Evolutionary conservation across 2,113 vertebrate genomes (phyloP).

Genomic region (Onychostruthus taczanowskii): DNA sequence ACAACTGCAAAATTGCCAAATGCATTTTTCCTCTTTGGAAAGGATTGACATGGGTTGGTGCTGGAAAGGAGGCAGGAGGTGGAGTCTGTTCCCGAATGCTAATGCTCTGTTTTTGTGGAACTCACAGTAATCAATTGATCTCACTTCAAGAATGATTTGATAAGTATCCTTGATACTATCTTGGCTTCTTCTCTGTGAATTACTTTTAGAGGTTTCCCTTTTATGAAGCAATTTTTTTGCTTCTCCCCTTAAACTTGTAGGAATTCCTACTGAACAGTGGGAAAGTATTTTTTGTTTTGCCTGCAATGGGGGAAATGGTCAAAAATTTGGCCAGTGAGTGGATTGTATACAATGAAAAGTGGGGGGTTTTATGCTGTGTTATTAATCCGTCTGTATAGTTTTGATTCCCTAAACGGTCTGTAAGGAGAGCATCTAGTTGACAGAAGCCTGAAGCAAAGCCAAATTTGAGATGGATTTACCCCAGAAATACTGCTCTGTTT

Average conservation of each 20-base stretch:
- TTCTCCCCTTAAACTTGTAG: background rate
- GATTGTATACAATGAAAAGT: background rate
- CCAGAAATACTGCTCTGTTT: background rate
- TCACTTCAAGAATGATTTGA: background rate
- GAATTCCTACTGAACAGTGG: background rate
- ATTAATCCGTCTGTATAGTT: background rate
- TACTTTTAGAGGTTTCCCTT: background rate
- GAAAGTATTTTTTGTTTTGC: background rate
- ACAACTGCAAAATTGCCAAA: background rate
- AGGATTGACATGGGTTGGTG: background rate
- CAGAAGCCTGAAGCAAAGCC: slow-evolving; percentile 25
- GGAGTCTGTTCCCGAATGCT: background rate
- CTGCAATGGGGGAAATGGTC: fast-evolving
- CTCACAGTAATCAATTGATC: background rate
- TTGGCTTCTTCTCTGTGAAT: background rate
- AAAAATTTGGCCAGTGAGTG: background rate
- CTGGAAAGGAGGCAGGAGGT: background rate
- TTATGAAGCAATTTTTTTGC: background rate
- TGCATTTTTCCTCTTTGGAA: background rate
- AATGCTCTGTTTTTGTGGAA: background rate
- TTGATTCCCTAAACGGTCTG: slow-evolving; percentile 1
- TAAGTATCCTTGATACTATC: background rate
- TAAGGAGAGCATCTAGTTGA: background rate
- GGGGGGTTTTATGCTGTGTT: background rate
- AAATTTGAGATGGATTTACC: background rate